Conservation (phyloP, 2,797 vertebrate genomes). For the Gymnoscopelus braueri region DNA sequence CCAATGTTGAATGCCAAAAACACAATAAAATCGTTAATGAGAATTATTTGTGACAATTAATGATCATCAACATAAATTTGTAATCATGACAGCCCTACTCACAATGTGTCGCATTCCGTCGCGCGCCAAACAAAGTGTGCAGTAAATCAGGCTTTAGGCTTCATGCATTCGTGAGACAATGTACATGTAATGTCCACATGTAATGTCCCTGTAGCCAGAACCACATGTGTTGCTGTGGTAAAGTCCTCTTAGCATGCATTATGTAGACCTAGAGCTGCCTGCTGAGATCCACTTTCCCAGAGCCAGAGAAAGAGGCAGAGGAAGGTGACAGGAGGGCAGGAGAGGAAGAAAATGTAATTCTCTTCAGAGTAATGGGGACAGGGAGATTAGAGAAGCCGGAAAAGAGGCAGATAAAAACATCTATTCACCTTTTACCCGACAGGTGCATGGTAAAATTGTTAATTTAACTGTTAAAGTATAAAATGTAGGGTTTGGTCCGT, state of each 20-base stretch:
- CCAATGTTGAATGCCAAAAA: too few relatives aligned
- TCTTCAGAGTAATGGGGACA: constrained; percentile 29
- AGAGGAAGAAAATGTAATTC: constrained; percentile 19
- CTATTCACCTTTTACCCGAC: too few relatives aligned
- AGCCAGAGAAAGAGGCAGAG: neutral
- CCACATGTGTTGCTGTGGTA: constrained; percentile 42
- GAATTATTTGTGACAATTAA: too few relatives aligned
- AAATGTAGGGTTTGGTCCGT: too few relatives aligned
- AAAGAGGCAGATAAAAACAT: constrained; percentile 6
- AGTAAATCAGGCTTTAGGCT: constrained; percentile 32
- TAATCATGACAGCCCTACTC: too few relatives aligned
- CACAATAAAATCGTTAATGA: too few relatives aligned
- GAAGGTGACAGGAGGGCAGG: neutral
- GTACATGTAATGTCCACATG: constrained; percentile 23
- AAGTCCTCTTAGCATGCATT: constrained; percentile 51
- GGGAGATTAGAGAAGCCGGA: constrained; percentile 14
- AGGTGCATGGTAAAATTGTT: too few relatives aligned
- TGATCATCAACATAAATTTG: too few relatives aligned
- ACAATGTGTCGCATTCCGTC: too few relatives aligned
- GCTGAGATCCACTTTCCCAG: constrained; percentile 21
- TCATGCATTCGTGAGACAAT: constrained; percentile 54
- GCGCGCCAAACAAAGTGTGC: too few relatives aligned
- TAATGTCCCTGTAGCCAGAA: constrained; percentile 42
- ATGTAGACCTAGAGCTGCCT: constrained; percentile 48
- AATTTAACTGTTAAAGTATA: too few relatives aligned